Evolutionary conservation across 2,888 invertebrate species (phyloP).

Genomic region (Xestia rhomboidea): DNA sequence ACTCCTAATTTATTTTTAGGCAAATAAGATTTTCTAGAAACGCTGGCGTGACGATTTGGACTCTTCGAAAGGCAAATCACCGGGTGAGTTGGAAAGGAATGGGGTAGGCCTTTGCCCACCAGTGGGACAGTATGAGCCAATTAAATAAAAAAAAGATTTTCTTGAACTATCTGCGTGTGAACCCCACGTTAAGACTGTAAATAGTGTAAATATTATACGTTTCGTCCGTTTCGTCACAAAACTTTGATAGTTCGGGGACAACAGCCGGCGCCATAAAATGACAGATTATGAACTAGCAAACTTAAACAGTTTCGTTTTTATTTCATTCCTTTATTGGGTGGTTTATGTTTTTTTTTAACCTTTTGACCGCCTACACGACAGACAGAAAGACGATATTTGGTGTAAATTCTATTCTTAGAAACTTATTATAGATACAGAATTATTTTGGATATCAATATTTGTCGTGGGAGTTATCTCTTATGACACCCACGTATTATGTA

Average conservation of each 20-base stretch:
- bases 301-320: slow-evolving; percentile 30
- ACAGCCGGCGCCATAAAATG: slow-evolving; percentile 43
- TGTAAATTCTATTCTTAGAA: neutral
- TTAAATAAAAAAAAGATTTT: neutral
- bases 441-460: neutral
- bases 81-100: no score
- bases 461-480: neutral
- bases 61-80: no score
- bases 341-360: slow-evolving; percentile 28
- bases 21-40: neutral
- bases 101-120: no score
- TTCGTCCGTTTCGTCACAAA: slow-evolving; percentile 40
- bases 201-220: slow-evolving; percentile 55
- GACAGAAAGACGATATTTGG: slow-evolving; percentile 3
- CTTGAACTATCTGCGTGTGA: neutral
- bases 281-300: slow-evolving; percentile 42
- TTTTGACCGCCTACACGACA: slow-evolving; percentile 13
- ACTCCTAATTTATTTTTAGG: neutral
- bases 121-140: no score
- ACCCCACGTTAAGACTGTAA: slow-evolving; percentile 17
- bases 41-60: no score
- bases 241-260: slow-evolving; percentile 57
- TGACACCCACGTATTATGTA: neutral
- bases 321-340: slow-evolving; percentile 11
- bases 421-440: neutral